phyloP scores from a whole-genome alignment of 1,140 invertebrate species.

The Drosophila tani region DNA sequence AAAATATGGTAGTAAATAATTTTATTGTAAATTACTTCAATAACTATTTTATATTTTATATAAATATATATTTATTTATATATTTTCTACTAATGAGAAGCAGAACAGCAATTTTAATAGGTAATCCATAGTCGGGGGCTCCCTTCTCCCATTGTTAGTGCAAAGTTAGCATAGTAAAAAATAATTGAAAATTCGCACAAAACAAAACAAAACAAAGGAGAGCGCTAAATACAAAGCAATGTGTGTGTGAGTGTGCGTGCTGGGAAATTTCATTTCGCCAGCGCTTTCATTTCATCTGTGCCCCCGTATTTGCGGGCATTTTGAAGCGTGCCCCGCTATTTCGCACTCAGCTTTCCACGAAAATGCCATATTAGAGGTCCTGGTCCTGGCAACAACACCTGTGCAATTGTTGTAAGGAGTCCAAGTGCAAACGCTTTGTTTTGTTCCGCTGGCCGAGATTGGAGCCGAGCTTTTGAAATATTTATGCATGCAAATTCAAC shows the following conservation, averaged over 20 bases:
- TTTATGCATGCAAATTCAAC: slow-evolving; percentile 74
- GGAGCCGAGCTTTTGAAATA: slow-evolving; percentile 63
- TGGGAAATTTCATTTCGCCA: slow-evolving; percentile 65
- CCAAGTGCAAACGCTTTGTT: slow-evolving; percentile 50
- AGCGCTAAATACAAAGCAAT: background rate
- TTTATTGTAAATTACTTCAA: too few relatives aligned
- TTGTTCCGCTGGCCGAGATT: slow-evolving; percentile 37
- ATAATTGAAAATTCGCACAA: slow-evolving; percentile 70
- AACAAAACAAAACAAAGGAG: slow-evolving; percentile 29
- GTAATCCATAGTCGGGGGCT: background rate
- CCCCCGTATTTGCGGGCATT: slow-evolving; percentile 51
- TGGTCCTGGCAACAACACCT: slow-evolving; percentile 26
- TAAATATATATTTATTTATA: too few relatives aligned
- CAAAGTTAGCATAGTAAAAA: slow-evolving; percentile 48
- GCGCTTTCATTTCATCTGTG: slow-evolving; percentile 67
- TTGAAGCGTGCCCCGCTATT: slow-evolving; percentile 26
- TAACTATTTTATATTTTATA: too few relatives aligned
- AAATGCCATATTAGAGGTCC: slow-evolving; percentile 29
- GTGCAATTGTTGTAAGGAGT: slow-evolving; percentile 47
- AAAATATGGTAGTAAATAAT: too few relatives aligned
- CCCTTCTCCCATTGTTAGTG: background rate
- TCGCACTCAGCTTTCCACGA: slow-evolving; percentile 10
- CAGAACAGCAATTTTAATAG: background rate
- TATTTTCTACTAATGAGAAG: too few relatives aligned
- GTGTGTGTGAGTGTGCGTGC: slow-evolving; percentile 24